A percentile compares a stretch with the other conserved stretches of the same genome.
Conservation (phyloP, 2,113 vertebrate species). For the Leucopsar rothschildi region DNA sequence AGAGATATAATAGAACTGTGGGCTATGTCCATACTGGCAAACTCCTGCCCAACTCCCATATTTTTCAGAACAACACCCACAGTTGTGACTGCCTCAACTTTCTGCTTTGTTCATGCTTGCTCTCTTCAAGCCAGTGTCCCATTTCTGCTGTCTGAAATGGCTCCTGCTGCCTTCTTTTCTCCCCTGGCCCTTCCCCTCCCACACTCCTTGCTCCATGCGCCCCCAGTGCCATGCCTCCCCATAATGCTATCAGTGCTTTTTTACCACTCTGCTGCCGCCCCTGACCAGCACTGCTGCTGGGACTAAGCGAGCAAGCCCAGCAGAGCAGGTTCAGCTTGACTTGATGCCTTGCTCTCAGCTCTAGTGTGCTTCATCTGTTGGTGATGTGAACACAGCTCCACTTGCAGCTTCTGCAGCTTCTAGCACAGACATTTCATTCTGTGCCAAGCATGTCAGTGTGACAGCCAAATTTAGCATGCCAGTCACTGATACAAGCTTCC, state of each 20-base stretch:
- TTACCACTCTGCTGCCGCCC: neutral
- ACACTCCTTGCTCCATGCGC: neutral
- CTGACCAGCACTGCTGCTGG: neutral
- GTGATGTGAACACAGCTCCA: neutral
- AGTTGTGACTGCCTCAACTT: neutral
- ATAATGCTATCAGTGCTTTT: neutral
- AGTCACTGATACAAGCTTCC: neutral
- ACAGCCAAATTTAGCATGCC: conserved; percentile 39
- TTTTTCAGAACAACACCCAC: neutral
- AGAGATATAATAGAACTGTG: neutral
- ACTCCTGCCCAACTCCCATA: neutral
- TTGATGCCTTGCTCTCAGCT: neutral
- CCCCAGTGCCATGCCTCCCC: neutral
- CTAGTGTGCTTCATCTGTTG: neutral
- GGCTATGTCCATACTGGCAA: neutral
- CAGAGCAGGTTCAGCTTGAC: neutral
- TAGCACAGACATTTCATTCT: conserved; percentile 9
- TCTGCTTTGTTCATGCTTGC: neutral
- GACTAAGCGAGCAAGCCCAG: neutral
- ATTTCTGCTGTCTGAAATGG: neutral
- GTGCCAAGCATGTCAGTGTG: conserved; percentile 51
- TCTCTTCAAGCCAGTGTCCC: neutral
- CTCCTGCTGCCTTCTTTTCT: neutral
- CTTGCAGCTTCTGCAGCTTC: conserved; percentile 21
- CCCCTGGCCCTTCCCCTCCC: neutral